Conservation (phyloP, 2,113 vertebrate genomes). For the Petaurus breviceps region DNA sequence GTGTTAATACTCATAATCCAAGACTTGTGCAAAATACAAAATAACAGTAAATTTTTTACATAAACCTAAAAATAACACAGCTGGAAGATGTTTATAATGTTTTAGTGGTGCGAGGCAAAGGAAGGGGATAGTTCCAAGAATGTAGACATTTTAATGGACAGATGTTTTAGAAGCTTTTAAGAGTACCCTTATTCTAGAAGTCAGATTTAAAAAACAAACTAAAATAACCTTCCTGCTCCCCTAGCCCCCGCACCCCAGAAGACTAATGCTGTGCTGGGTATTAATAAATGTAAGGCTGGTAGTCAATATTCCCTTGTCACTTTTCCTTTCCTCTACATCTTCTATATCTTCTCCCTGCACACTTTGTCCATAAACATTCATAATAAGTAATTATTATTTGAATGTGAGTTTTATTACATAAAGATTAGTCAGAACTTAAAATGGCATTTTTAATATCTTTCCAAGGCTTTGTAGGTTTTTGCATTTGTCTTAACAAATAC, state of each 20-base stretch:
- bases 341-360: not conserved
- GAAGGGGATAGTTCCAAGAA: constrained; percentile 33
- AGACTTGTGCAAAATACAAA: constrained; percentile 69
- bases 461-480: constrained; percentile 59
- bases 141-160: constrained; percentile 54
- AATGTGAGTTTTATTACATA: constrained; percentile 67
- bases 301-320: constrained; percentile 64
- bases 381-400: constrained; percentile 70
- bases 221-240: constrained; percentile 38
- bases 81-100: constrained; percentile 69
- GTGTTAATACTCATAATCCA: constrained; percentile 51
- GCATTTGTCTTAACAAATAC: constrained; percentile 38
- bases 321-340: constrained; percentile 24
- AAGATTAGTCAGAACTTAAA: constrained; percentile 53
- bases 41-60: constrained; percentile 60
- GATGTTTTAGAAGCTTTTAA: constrained; percentile 72
- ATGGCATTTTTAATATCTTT: constrained; percentile 54
- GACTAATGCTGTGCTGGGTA: constrained; percentile 49
- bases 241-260: not conserved
- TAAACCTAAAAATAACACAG: constrained; percentile 64
- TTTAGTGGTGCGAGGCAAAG: constrained; percentile 36
- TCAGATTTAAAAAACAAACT: constrained; percentile 72
- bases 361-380: constrained; percentile 61
- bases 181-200: constrained; percentile 75
- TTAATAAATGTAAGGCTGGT: constrained; percentile 44